Percentiles rank a stretch among this genome's conserved stretches.
phyloP scores from a whole-genome alignment of 2,797 vertebrate genomes.

The Anolis apletophallus region DNA sequence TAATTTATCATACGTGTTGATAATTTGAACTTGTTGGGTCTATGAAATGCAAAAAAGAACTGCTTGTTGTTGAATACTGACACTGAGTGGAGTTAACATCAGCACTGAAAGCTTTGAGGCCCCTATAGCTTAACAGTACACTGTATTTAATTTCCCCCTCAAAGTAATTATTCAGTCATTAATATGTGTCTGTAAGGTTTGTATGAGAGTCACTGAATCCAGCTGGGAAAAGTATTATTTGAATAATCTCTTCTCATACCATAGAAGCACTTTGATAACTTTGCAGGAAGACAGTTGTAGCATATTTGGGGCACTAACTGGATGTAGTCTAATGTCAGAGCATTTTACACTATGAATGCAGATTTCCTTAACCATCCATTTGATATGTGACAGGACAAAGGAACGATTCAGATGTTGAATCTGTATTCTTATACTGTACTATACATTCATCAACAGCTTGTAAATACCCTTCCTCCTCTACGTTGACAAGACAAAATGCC shows the following conservation, averaged over 20 bases:
- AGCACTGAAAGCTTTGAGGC: not conserved
- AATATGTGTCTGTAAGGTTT: constrained; percentile 5
- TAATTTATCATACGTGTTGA: too few species aligned
- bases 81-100: not conserved
- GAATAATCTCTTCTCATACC: constrained; percentile 11
- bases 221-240: constrained; percentile 8
- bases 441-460: not conserved
- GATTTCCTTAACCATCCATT: not conserved
- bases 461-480: not conserved
- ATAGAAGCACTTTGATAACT: constrained; percentile 7
- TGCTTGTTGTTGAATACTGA: not conserved
- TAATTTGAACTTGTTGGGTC: too few species aligned
- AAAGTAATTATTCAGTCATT: constrained; percentile 1
- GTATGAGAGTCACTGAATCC: constrained; percentile 14
- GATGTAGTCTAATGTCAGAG: not conserved
- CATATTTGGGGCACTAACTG: not conserved
- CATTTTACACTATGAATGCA: constrained; percentile 3
- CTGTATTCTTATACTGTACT: not conserved
- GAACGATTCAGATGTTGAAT: not conserved
- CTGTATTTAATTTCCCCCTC: not conserved
- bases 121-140: not conserved
- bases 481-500: not conserved
- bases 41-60: too few species aligned
- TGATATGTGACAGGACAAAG: not conserved
- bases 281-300: not conserved